Conservation (phyloP, 2,797 vertebrate genomes). For the Chiroxiphia lanceolata region DNA sequence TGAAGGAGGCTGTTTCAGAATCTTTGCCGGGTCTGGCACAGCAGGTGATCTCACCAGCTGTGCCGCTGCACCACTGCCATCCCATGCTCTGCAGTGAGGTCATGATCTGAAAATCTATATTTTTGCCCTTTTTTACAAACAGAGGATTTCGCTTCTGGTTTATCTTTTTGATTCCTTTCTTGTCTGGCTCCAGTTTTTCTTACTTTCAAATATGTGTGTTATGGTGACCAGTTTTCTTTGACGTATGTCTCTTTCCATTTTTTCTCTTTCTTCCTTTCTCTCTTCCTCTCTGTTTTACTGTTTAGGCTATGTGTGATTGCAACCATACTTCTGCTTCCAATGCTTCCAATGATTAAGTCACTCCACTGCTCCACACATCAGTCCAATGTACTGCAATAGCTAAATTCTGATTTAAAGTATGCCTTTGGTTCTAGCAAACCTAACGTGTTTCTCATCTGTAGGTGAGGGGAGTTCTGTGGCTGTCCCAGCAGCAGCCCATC, state of each 20-base stretch:
- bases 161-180: neutral
- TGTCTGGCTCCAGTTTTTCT: neutral
- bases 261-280: neutral
- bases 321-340: neutral
- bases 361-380: rapidly evolving
- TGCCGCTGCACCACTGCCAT: rapidly evolving
- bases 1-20: neutral
- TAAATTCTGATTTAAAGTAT: neutral
- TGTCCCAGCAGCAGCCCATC: neutral
- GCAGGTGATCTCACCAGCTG: neutral
- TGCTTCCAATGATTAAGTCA: neutral
- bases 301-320: neutral
- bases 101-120: rapidly evolving
- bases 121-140: neutral
- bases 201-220: neutral
- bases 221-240: neutral
- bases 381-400: neutral
- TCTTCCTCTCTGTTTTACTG: neutral
- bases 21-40: neutral
- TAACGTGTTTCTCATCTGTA: neutral
- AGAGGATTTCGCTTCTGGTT: neutral
- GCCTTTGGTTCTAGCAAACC: neutral
- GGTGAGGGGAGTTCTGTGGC: rapidly evolving
- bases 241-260: neutral
- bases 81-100: rapidly evolving